These are phyloP conservation scores for Drosophila falleni DNA, from an alignment of 2,888 invertebrate species.

Conservation along the genomic window DNA sequence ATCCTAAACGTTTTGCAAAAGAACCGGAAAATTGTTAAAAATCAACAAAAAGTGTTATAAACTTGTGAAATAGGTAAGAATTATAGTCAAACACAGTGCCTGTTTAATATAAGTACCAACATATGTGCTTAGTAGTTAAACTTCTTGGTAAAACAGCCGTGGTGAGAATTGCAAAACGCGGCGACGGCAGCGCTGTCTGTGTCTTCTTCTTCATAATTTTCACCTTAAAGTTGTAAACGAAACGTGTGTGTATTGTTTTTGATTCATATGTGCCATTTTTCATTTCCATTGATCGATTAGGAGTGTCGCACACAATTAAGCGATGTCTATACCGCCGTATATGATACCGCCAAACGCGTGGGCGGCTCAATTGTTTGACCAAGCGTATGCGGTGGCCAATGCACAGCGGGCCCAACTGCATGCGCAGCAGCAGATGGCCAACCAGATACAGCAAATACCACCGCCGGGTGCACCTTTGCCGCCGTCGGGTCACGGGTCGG, in stretches of 20 bases:
- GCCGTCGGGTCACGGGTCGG: slow-evolving; percentile 80
- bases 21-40: slow-evolving; percentile 60
- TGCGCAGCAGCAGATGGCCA: slow-evolving; percentile 87
- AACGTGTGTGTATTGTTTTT: slow-evolving; percentile 39
- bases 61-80: slow-evolving; percentile 53
- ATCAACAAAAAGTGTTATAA: slow-evolving; percentile 39
- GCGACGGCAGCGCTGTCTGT: slow-evolving; percentile 47
- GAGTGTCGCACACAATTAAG: slow-evolving; percentile 33
- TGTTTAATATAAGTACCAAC: not conserved
- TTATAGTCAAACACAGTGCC: not conserved
- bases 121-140: not conserved
- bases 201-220: slow-evolving; percentile 49
- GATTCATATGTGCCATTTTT: slow-evolving; percentile 9
- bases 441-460: slow-evolving; percentile 85
- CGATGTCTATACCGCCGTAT: slow-evolving; percentile 85
- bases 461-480: slow-evolving; percentile 86
- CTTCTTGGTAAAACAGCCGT: slow-evolving; percentile 37
- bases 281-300: slow-evolving; percentile 38
- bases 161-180: slow-evolving; percentile 61
- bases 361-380: slow-evolving; percentile 96
- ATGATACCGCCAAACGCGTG: slow-evolving; percentile 88
- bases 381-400: slow-evolving; percentile 91
- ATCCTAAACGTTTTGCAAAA: slow-evolving; percentile 73
- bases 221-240: slow-evolving; percentile 13
- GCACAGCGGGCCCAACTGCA: slow-evolving; percentile 87